phyloP scores from a whole-genome alignment of 1,140 invertebrate genomes.

The Rhysida immarginata region DNA sequence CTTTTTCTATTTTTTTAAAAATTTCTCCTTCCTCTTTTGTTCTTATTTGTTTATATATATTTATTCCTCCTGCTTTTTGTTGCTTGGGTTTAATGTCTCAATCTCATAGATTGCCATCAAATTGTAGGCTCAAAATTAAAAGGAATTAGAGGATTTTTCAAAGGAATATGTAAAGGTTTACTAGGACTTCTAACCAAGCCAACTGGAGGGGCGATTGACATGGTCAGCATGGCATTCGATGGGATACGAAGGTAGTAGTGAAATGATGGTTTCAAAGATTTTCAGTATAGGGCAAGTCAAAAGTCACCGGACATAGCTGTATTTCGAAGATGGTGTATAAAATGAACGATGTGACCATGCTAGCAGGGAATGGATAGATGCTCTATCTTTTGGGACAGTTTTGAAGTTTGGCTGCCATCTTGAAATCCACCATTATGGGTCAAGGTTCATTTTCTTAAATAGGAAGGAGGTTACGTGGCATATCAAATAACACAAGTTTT shows the following conservation, averaged over 20 bases:
- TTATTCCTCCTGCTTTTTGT: background rate
- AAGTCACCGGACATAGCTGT: no score
- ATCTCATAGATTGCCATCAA: background rate
- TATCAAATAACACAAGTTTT: no score
- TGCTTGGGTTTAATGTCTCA: background rate
- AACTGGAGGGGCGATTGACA: slow-evolving; percentile 40
- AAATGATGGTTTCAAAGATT: no score
- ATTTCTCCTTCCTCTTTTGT: background rate
- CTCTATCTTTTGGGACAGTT: no score
- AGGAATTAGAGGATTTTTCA: slow-evolving; percentile 50
- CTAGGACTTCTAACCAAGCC: slow-evolving; percentile 42
- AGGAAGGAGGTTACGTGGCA: no score
- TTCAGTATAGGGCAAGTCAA: no score
- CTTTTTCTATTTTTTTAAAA: slow-evolving; percentile 1
- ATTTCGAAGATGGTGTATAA: no score
- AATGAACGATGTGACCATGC: no score
- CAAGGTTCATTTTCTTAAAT: no score
- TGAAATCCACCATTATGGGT: no score
- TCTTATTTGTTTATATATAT: background rate
- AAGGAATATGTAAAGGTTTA: slow-evolving; percentile 45
- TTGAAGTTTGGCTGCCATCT: no score
- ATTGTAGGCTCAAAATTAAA: slow-evolving; percentile 43
- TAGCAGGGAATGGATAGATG: no score
- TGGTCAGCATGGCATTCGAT: slow-evolving; percentile 47
- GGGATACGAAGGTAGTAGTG: slow-evolving; percentile 48